Conservation (phyloP, 1,140 invertebrate genomes). For the Zophobas atratus region DNA sequence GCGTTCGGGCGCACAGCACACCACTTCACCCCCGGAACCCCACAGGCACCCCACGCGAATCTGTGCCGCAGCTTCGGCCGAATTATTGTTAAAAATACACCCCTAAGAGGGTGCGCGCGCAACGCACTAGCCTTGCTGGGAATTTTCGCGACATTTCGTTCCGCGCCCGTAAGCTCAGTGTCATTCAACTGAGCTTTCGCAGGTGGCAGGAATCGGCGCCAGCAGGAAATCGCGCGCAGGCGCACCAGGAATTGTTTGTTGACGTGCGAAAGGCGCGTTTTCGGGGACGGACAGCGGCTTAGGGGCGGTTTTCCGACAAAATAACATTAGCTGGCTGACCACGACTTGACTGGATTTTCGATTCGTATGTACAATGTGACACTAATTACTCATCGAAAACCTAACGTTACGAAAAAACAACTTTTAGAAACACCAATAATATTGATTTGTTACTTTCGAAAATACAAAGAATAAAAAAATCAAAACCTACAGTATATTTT, state of each 20-base stretch:
- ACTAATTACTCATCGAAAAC: no score
- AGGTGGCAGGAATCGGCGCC: constrained; percentile 36
- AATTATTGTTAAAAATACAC: constrained; percentile 43
- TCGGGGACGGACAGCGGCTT: not conserved
- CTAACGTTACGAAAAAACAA: no score
- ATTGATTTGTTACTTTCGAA: no score
- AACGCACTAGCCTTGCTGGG: constrained; percentile 1
- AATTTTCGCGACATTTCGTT: constrained; percentile 24
- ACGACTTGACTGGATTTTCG: no score
- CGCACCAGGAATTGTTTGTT: not conserved
- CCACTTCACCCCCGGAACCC: not conserved
- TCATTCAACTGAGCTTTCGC: constrained; percentile 41
- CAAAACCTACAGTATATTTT: no score
- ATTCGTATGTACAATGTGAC: no score
- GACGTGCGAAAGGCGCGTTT: not conserved
- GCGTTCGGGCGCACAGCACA: not conserved
- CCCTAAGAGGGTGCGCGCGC: constrained; percentile 22
- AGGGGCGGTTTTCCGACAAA: no score
- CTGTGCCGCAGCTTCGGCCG: constrained; percentile 16
- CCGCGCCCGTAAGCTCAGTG: constrained; percentile 26
- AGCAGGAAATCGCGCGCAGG: constrained; percentile 20
- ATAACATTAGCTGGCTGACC: no score
- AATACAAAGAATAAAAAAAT: no score
- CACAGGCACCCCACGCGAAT: not conserved
- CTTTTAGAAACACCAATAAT: no score